Evolutionary conservation across 2,888 invertebrate species (phyloP).

Genomic region (Sarcophaga rosellei): DNA sequence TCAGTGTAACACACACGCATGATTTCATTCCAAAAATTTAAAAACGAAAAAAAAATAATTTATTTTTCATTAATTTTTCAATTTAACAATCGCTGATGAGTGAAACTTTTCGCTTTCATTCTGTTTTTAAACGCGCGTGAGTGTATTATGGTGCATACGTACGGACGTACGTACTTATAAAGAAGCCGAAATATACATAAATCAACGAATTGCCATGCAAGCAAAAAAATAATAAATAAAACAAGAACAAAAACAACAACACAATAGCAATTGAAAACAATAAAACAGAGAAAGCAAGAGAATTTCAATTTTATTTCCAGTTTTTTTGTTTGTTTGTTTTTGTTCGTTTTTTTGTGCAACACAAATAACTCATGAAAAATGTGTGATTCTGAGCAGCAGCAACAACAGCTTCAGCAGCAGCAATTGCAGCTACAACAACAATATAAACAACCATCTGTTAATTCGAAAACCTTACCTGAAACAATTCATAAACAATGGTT

Average conservation of each 20-base stretch:
- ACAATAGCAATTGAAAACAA: constrained; percentile 14
- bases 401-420: constrained; percentile 29
- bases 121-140: too few species aligned
- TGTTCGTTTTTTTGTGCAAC: not conserved
- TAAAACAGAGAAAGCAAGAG: not conserved
- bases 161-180: too few species aligned
- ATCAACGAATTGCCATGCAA: not conserved
- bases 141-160: too few species aligned
- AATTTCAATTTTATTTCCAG: not conserved
- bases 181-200: too few species aligned
- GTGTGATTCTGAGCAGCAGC: constrained; percentile 58
- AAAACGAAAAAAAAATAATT: too few species aligned
- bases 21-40: too few species aligned
- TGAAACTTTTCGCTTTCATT: too few species aligned
- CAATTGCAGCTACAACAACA: constrained; percentile 38
- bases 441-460: constrained; percentile 30
- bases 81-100: too few species aligned
- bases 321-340: too few species aligned
- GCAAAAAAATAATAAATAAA: constrained; percentile 24
- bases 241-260: constrained; percentile 4
- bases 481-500: constrained; percentile 30
- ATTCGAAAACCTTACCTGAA: constrained; percentile 42
- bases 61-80: too few species aligned
- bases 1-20: too few species aligned
- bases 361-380: constrained; percentile 44